Conservation (phyloP, 2,113 vertebrate genomes). For the Hypomesus transpacificus region DNA sequence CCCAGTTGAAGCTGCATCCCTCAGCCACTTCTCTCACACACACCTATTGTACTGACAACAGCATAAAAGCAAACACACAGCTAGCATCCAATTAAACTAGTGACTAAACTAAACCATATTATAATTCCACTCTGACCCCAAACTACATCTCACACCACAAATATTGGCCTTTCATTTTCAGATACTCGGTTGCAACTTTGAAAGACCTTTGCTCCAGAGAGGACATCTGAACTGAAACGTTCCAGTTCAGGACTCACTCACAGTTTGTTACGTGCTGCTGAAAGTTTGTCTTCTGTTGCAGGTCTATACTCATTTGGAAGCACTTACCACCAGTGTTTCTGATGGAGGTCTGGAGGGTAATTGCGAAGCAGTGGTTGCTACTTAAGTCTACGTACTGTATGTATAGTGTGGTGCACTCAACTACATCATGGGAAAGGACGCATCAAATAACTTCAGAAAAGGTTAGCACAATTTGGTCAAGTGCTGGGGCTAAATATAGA, state of each 20-base stretch:
- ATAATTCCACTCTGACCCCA: no score
- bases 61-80: background rate
- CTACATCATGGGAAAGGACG: slow-evolving; percentile 36
- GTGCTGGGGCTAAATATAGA: slow-evolving; percentile 51
- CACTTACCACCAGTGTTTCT: slow-evolving; percentile 67
- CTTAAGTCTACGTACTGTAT: slow-evolving; percentile 50
- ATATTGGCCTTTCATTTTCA: no score
- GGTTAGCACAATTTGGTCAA: slow-evolving; percentile 69
- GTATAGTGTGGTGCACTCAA: slow-evolving; percentile 40
- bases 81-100: no score
- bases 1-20: slow-evolving; percentile 45
- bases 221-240: no score
- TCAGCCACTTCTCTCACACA: slow-evolving; percentile 33
- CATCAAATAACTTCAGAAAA: slow-evolving; percentile 65
- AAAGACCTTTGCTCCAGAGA: no score
- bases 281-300: slow-evolving; percentile 29
- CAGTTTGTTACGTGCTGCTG: background rate
- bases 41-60: slow-evolving; percentile 21
- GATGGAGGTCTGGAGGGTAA: slow-evolving; percentile 59
- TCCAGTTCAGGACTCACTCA: no score
- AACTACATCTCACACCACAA: no score
- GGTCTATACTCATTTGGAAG: slow-evolving; percentile 51
- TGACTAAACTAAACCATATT: no score
- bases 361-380: slow-evolving; percentile 55
- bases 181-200: no score